Evolutionary conservation across 2,888 invertebrate genomes (phyloP), one percentile per base, ranked within the genome.

Genomic region (Eupeodes latifasciatus): DNA sequence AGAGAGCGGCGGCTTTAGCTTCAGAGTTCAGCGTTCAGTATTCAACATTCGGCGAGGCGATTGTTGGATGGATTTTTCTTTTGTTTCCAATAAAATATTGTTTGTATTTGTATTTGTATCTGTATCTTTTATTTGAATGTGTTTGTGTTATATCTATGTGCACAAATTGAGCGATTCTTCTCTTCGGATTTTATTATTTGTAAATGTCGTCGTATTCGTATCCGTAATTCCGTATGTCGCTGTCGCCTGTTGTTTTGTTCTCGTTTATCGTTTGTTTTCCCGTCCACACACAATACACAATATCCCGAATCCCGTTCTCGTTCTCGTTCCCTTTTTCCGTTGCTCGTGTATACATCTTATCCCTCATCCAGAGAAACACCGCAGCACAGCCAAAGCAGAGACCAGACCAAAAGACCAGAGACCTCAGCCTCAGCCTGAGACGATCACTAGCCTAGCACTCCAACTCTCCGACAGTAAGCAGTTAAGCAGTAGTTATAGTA

Each of bases 51-150:
- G 27, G 27, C 27, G 27, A 27, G 27, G 27, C 27, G 27, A 27
- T 27, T 27, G 74, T 85, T 81, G 84, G 82, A 57, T 83, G 75
- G 64, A 44, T 77, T 83, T 81, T 75, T 75, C 59, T 81, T 81
- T 81, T 74, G 72, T 75, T 81, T 69, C 53, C 47, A 71, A 71
- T 67, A 67, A 78, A 69, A 59, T 11, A 27, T 27, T 27, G 2
- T 27, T 27, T 27, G 27, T 51, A 16, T 75, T 27, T 27, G 27
- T 51, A 16, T 75, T 75, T 62, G 75, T 27, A 75, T 75, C 57
- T 57, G 40, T 71, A 12, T 49, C 19, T 59, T 62, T 61, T 81
- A 85, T 88, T 61, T 78, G 74, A 75, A 76, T 86, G 81, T 16
- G n/a, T 57, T 67, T 53, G 51, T 67, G 74, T 71, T 59, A 75